Conservation (phyloP, 2,113 vertebrate genomes). For the Falcunculus frontatus region DNA sequence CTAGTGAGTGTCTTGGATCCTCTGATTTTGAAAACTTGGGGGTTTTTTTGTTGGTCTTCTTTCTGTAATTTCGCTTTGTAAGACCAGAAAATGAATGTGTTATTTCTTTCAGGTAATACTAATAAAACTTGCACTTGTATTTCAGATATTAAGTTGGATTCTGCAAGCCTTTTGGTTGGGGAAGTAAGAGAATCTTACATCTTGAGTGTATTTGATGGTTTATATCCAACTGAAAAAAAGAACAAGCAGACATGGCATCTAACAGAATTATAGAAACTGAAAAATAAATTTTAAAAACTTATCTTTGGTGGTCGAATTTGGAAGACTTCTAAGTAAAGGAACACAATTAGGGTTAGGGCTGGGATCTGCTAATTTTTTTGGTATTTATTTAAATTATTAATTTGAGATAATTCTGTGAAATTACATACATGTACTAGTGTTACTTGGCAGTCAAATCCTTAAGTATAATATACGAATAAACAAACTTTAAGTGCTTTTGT, state of each 20-base stretch:
- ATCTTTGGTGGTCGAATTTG: not conserved
- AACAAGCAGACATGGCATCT: not conserved
- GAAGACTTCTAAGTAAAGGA: not conserved
- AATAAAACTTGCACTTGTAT: not conserved
- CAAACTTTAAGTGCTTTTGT: not conserved
- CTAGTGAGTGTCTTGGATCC: not conserved
- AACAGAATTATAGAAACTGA: not conserved
- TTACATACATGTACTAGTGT: not conserved
- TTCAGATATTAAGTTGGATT: not conserved
- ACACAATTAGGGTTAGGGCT: not conserved
- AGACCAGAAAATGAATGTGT: not conserved
- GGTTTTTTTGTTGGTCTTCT: not conserved
- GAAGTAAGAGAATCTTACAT: not conserved
- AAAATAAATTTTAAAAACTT: not conserved
- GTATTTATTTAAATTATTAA: not conserved
- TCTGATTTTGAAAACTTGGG: not conserved
- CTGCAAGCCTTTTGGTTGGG: not conserved
- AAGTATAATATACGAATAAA: not conserved
- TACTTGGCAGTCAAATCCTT: not conserved
- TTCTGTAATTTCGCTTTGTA: not conserved
- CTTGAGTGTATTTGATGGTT: not conserved
- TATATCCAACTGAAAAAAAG: not conserved
- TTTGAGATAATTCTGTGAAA: not conserved
- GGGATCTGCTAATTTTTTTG: not conserved
- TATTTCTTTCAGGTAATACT: not conserved